These are phyloP conservation scores for Drosophila sp. DNA, from an alignment of 1,140 invertebrate genomes.

Conservation along the genomic window DNA sequence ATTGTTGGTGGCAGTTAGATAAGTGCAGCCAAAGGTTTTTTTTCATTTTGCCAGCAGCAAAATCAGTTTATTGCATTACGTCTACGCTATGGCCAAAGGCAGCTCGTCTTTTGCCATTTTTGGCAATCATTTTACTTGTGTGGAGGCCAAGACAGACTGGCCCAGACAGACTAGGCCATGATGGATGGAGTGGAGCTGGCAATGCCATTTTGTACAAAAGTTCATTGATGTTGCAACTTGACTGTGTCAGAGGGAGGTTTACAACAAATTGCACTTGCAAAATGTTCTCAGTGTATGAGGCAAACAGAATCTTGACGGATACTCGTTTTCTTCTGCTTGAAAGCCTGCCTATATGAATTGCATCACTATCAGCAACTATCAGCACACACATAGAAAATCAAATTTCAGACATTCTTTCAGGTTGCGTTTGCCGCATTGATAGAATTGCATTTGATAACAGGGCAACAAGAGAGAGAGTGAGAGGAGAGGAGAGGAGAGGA, in stretches of 20 bases:
- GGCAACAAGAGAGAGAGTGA: constrained; percentile 11
- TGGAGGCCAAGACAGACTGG: too few relatives aligned
- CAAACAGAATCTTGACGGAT: constrained; percentile 45
- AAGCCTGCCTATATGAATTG: constrained; percentile 45
- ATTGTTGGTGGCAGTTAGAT: constrained; percentile 34
- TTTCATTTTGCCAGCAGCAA: constrained; percentile 3
- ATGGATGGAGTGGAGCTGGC: constrained; percentile 9
- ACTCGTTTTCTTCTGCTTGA: constrained; percentile 30
- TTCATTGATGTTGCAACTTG: constrained; percentile 29
- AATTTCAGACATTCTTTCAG: constrained; percentile 68
- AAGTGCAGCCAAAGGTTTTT: constrained; percentile 23
- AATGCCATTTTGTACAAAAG: constrained; percentile 47
- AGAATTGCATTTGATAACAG: constrained; percentile 72
- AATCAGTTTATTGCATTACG: constrained; percentile 67
- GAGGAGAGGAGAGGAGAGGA: too few relatives aligned
- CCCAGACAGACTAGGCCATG: background rate
- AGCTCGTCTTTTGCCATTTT: constrained; percentile 20
- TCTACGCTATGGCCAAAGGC: constrained; percentile 33
- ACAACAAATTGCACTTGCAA: constrained; percentile 57
- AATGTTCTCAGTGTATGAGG: constrained; percentile 39
- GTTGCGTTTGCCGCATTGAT: constrained; percentile 59
- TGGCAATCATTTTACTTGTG: constrained; percentile 42
- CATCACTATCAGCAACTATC: constrained; percentile 46
- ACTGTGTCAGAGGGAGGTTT: constrained; percentile 45
- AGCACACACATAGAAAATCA: constrained; percentile 65